Percentiles rank a stretch among this genome's conserved stretches.
These are phyloP conservation scores for Ptilorrhoa leucosticta DNA, from an alignment of 2,113 vertebrate genomes.

Conservation along the genomic window DNA sequence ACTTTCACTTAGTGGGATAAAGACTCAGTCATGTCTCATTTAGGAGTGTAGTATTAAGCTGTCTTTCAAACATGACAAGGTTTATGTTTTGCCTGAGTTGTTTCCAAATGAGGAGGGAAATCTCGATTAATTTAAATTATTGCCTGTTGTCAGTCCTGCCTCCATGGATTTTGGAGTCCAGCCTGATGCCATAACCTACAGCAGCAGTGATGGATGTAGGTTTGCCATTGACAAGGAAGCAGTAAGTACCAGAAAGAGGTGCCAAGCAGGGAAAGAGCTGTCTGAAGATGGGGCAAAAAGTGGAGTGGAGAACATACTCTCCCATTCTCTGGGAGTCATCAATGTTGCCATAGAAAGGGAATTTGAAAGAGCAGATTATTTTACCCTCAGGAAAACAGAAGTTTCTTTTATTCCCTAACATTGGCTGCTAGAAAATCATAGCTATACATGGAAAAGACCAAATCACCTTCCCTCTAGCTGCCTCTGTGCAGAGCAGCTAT, in stretches of 20 bases:
- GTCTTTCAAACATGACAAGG: constrained; percentile 27
- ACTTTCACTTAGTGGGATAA: constrained; percentile 32
- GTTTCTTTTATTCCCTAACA: background rate
- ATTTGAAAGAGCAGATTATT: background rate
- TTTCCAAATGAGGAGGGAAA: constrained; percentile 19
- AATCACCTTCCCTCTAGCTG: background rate
- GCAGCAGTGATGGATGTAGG: background rate
- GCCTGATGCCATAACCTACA: background rate
- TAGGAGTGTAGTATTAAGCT: constrained; percentile 9
- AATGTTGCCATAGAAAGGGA: background rate
- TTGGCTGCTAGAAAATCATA: background rate
- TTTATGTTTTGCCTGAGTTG: constrained; percentile 44
- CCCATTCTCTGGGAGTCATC: background rate
- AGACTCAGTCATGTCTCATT: constrained; percentile 38
- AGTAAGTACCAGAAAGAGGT: background rate
- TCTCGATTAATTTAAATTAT: constrained; percentile 32
- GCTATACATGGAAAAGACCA: background rate
- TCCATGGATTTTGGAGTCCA: background rate
- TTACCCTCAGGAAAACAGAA: background rate
- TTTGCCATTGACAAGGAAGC: background rate
- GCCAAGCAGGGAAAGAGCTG: background rate
- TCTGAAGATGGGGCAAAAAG: background rate
- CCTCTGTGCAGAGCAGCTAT: background rate
- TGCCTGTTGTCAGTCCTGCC: constrained; percentile 4
- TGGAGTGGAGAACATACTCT: background rate